phyloP scores from a whole-genome alignment of 1,140 invertebrate species.

The Pogonognathellus flavescens region DNA sequence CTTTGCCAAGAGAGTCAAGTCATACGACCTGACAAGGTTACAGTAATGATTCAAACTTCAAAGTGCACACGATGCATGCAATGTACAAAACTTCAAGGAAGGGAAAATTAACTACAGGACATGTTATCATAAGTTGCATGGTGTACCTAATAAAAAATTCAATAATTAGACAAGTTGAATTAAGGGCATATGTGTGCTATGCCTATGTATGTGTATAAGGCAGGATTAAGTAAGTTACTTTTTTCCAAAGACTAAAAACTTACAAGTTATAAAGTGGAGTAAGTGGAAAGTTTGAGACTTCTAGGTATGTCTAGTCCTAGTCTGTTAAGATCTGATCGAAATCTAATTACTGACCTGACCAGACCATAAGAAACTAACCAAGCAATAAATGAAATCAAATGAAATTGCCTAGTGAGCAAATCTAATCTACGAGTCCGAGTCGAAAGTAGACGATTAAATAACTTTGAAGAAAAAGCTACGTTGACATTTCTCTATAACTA shows the following conservation, averaged over 20 bases:
- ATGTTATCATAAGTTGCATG: neutral
- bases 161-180: constrained; percentile 21
- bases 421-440: constrained; percentile 20
- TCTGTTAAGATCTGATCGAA: constrained; percentile 3
- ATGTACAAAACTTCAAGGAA: neutral
- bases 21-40: constrained; percentile 23
- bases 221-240: neutral
- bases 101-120: constrained; percentile 27
- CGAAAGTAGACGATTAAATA: constrained; percentile 14
- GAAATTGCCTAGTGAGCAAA: constrained; percentile 20
- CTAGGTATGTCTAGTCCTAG: constrained; percentile 18
- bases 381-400: constrained; percentile 21
- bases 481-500: constrained; percentile 40
- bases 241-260: neutral
- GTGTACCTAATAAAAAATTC: neutral
- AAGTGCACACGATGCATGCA: neutral
- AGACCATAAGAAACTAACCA: constrained; percentile 4
- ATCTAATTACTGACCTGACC: constrained; percentile 34
- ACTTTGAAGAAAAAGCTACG: constrained; percentile 3
- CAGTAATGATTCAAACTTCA: constrained; percentile 11
- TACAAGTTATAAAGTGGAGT: neutral
- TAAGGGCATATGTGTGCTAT: neutral
- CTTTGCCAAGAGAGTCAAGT: no score
- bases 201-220: neutral
- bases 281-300: neutral